These are phyloP conservation scores for Torymus auratus DNA, from an alignment of 2,888 invertebrate species.

Conservation along the genomic window DNA sequence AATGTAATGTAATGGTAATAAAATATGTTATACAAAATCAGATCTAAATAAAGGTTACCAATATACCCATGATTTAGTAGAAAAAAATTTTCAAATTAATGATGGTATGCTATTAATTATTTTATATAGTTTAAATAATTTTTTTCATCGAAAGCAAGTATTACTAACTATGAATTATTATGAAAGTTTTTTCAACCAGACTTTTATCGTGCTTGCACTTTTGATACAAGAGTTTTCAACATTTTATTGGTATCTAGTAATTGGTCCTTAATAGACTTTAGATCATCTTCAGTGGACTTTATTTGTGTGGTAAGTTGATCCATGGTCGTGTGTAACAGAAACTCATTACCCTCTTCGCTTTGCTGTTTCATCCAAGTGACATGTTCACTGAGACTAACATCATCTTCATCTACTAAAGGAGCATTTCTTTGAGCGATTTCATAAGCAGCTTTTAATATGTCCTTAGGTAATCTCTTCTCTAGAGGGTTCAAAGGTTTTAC, in stretches of 20 bases:
- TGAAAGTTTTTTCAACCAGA: neutral
- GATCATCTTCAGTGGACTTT: constrained; percentile 67
- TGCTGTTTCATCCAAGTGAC: constrained; percentile 66
- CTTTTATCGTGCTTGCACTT: constrained; percentile 50
- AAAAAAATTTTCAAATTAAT: too few relatives aligned
- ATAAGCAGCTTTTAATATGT: constrained; percentile 76
- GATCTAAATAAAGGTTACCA: too few relatives aligned
- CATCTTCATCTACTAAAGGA: constrained; percentile 65
- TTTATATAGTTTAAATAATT: too few relatives aligned
- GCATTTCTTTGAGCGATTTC: constrained; percentile 76
- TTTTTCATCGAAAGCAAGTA: neutral
- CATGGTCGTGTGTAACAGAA: constrained; percentile 62
- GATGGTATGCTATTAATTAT: too few relatives aligned
- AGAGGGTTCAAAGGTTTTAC: constrained; percentile 77
- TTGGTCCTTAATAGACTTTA: constrained; percentile 69
- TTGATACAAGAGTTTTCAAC: constrained; percentile 66
- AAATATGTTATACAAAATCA: too few relatives aligned
- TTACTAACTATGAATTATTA: neutral
- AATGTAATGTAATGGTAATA: too few relatives aligned
- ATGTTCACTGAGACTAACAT: constrained; percentile 63
- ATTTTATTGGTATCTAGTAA: constrained; percentile 69
- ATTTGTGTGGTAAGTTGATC: constrained; percentile 67
- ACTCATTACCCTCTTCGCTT: constrained; percentile 63
- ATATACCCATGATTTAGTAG: too few relatives aligned
- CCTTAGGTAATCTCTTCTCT: constrained; percentile 76